Percentiles rank a stretch among this genome's conserved stretches.
Conservation (phyloP, 2,888 invertebrate genomes). For the Folsomia candida region DNA sequence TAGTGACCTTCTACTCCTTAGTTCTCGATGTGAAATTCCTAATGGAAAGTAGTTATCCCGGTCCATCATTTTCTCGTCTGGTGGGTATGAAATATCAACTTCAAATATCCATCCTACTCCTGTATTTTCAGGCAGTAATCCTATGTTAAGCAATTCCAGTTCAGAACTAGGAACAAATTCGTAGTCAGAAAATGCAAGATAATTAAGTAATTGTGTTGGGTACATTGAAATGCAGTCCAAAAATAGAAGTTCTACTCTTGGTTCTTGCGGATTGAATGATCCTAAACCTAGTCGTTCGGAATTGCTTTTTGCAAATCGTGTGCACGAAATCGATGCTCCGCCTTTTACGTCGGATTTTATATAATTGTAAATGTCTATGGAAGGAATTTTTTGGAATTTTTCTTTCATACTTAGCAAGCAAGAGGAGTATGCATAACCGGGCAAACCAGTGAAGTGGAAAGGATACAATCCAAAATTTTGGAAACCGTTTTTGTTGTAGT, state of each 20-base stretch:
- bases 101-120: conserved; percentile 9
- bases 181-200: background rate
- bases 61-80: background rate
- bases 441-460: background rate
- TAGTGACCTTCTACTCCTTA: no score
- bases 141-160: background rate
- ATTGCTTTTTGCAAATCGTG: background rate
- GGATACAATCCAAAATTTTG: background rate
- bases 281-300: background rate
- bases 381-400: no score
- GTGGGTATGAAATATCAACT: background rate
- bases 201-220: background rate
- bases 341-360: background rate
- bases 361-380: no score
- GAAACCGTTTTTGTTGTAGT: background rate
- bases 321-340: background rate
- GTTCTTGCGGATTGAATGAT: background rate
- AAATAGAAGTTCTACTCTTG: background rate
- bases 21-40: no score
- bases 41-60: background rate
- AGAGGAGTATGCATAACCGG: background rate
- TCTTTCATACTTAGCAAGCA: background rate
- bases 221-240: background rate
- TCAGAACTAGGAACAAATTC: background rate
- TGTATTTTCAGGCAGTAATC: background rate